phyloP scores from a whole-genome alignment of 2,888 invertebrate genomes.

The Zygaena filipendulae region DNA sequence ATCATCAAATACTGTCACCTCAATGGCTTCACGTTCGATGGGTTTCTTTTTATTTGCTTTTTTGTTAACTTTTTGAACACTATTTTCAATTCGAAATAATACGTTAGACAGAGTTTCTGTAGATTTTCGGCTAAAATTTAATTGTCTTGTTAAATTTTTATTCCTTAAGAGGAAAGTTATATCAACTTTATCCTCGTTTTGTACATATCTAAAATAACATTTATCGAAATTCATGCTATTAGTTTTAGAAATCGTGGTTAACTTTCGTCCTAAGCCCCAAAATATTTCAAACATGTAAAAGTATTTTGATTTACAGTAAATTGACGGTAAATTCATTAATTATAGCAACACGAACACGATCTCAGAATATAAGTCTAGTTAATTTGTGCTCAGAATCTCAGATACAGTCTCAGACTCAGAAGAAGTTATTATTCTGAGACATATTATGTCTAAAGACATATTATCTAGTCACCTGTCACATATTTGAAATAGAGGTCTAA shows the following conservation, averaged over 20 bases:
- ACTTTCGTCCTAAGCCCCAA: no score
- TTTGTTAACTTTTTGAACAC: conserved; percentile 71
- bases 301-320: no score
- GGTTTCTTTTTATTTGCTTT: conserved; percentile 55
- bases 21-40: conserved; percentile 19
- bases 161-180: conserved; percentile 43
- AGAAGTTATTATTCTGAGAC: no score
- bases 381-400: no score
- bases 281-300: no score
- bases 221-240: conserved; percentile 40
- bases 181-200: conserved; percentile 41
- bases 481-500: no score
- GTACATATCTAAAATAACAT: conserved; percentile 45
- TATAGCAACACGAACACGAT: no score
- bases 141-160: conserved; percentile 64
- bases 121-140: conserved; percentile 76
- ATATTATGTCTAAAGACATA: no score
- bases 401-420: no score
- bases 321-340: no score
- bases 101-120: conserved; percentile 71
- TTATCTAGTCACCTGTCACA: no score
- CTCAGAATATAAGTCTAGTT: no score
- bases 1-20: conserved; percentile 28
- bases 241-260: conserved; percentile 33
- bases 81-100: conserved; percentile 69